A percentile compares a stretch with the other conserved stretches of the same genome.
Evolutionary conservation across 2,888 invertebrate species (phyloP).

Genomic region (Melanotus villosus): DNA sequence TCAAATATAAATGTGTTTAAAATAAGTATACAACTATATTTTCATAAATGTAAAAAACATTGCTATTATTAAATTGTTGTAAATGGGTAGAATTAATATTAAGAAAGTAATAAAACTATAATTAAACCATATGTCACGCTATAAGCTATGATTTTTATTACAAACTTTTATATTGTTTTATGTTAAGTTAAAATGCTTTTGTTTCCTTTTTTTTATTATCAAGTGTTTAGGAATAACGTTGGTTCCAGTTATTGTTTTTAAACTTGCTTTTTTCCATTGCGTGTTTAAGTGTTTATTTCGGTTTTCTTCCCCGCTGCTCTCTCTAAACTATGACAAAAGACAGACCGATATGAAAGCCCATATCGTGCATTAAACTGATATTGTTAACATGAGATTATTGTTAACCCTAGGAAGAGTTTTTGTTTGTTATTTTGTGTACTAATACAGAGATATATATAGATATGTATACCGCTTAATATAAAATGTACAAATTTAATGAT

Average conservation of each 20-base stretch:
- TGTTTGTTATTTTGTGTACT: slow-evolving; percentile 4
- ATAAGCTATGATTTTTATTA: slow-evolving; percentile 25
- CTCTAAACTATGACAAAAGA: slow-evolving; percentile 41
- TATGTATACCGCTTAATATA: slow-evolving; percentile 16
- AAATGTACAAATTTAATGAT: slow-evolving; percentile 37
- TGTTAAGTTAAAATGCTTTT: slow-evolving; percentile 24
- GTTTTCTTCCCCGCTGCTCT: slow-evolving; percentile 28
- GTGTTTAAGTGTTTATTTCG: slow-evolving; percentile 14
- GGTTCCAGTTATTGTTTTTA: slow-evolving; percentile 14
- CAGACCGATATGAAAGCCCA: slow-evolving; percentile 23
- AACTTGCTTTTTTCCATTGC: slow-evolving; percentile 5
- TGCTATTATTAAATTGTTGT: slow-evolving; percentile 37
- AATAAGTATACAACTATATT: slow-evolving; percentile 41
- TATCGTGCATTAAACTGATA: slow-evolving; percentile 22
- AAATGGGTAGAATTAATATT: slow-evolving; percentile 24
- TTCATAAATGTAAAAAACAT: slow-evolving; percentile 44
- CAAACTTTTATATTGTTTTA: slow-evolving; percentile 33
- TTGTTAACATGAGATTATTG: slow-evolving; percentile 35
- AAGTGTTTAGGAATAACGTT: slow-evolving; percentile 13
- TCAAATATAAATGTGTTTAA: slow-evolving; percentile 10
- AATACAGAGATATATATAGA: not conserved
- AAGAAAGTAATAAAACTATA: slow-evolving; percentile 24
- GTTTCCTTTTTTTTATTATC: slow-evolving; percentile 34
- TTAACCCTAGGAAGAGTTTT: slow-evolving; percentile 27
- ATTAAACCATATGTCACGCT: slow-evolving; percentile 26